Conservation (phyloP, 1,140 invertebrate species). For the Bombus polaris region DNA sequence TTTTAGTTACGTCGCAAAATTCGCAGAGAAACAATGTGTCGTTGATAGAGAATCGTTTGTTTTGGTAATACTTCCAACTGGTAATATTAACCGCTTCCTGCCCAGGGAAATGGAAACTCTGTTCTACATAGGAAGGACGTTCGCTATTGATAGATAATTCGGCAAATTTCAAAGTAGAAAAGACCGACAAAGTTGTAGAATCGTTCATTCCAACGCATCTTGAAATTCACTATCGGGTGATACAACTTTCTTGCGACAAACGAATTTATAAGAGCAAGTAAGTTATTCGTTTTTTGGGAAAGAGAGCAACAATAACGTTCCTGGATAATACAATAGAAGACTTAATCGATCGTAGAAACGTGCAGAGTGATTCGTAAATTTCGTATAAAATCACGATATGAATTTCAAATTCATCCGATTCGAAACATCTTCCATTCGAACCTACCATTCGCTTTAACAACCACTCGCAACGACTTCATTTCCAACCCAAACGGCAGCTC, state of each 20-base stretch:
- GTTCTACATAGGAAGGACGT: neutral
- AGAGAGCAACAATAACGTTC: no score
- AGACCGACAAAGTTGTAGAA: neutral
- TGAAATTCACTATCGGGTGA: no score
- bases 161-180: neutral
- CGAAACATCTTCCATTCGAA: neutral
- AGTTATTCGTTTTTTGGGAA: no score
- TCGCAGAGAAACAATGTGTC: neutral
- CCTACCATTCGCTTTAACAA: neutral
- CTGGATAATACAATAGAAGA: neutral
- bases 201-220: neutral
- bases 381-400: neutral
- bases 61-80: neutral
- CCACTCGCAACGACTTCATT: neutral
- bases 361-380: neutral
- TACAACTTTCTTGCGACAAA: no score
- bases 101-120: neutral
- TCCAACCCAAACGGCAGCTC: neutral
- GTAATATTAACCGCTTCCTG: neutral
- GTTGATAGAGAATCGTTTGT: neutral
- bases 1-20: neutral
- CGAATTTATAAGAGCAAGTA: no score
- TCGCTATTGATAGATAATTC: no score
- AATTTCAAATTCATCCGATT: neutral
- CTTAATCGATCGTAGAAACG: neutral